These are phyloP conservation scores for Adelosebastes latens DNA, from an alignment of 2,797 vertebrate species.

Conservation along the genomic window DNA sequence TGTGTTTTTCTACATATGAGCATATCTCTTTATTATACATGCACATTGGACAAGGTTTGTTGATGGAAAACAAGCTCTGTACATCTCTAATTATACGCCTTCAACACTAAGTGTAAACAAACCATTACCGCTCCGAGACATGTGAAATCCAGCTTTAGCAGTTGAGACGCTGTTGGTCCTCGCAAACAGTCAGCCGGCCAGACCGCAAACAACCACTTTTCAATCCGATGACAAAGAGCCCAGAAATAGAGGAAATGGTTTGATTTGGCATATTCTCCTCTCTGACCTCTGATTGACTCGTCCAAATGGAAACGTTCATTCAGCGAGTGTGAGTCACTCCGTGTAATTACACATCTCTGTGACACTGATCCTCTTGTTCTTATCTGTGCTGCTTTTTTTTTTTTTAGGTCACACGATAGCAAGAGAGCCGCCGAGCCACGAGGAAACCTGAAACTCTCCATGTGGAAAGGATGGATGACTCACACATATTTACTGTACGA, in stretches of 20 bases:
- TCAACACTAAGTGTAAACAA: conserved; percentile 49
- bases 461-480: conserved; percentile 71
- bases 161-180: conserved; percentile 14
- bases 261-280: conserved; percentile 28
- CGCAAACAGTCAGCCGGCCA: conserved; percentile 29
- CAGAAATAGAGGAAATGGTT: conserved; percentile 21
- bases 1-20: not conserved
- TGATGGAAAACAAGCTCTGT: conserved; percentile 39
- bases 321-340: conserved; percentile 6
- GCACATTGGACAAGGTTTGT: conserved; percentile 5
- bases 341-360: conserved; percentile 46
- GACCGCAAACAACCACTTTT: conserved; percentile 36
- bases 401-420: conserved; percentile 95
- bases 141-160: conserved; percentile 37
- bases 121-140: conserved; percentile 45
- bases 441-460: conserved; percentile 66
- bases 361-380: conserved; percentile 43
- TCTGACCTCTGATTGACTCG: conserved; percentile 34
- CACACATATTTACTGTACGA: conserved; percentile 61
- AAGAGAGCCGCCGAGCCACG: conserved; percentile 67
- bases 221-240: conserved; percentile 9
- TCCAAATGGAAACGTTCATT: conserved; percentile 31
- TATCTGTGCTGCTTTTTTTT: conserved; percentile 42
- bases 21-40: conserved; percentile 18
- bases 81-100: conserved; percentile 35